Conservation (phyloP, 2,797 vertebrate genomes). For the Numenius phaeopus region DNA sequence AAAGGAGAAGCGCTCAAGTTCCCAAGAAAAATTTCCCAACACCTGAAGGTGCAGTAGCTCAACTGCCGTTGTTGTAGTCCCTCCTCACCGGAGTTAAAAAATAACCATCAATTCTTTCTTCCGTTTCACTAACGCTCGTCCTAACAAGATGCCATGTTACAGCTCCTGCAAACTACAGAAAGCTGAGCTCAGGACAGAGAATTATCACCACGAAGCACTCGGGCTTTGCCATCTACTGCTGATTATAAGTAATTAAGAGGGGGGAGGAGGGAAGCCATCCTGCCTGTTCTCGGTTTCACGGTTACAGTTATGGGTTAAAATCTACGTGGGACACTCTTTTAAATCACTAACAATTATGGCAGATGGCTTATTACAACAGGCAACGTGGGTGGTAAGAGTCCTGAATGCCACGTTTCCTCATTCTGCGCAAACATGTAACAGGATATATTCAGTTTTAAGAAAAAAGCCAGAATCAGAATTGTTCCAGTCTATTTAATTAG, state of each 20-base stretch:
- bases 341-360: not conserved
- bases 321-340: not conserved
- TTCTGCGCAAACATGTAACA: not conserved
- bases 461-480: slow-evolving; percentile 27
- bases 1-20: not conserved
- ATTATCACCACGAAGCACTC: not conserved
- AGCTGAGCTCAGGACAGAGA: not conserved
- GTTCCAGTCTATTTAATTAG: slow-evolving; percentile 80
- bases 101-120: not conserved
- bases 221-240: not conserved
- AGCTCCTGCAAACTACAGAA: not conserved
- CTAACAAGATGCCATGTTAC: not conserved
- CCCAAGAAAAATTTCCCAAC: not conserved
- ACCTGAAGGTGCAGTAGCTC: not conserved
- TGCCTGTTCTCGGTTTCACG: not conserved
- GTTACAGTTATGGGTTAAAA: not conserved
- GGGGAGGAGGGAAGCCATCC: too few species aligned
- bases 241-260: not conserved
- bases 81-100: not conserved
- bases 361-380: not conserved
- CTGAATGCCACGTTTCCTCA: slow-evolving; percentile 22
- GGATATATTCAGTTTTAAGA: not conserved
- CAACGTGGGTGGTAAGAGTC: slow-evolving; percentile 33
- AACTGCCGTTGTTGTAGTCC: too few species aligned
- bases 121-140: not conserved